Base-by-base conservation (phyloP, 1,140 invertebrate genomes). In the Caenorhabditis inopinata region DNA sequence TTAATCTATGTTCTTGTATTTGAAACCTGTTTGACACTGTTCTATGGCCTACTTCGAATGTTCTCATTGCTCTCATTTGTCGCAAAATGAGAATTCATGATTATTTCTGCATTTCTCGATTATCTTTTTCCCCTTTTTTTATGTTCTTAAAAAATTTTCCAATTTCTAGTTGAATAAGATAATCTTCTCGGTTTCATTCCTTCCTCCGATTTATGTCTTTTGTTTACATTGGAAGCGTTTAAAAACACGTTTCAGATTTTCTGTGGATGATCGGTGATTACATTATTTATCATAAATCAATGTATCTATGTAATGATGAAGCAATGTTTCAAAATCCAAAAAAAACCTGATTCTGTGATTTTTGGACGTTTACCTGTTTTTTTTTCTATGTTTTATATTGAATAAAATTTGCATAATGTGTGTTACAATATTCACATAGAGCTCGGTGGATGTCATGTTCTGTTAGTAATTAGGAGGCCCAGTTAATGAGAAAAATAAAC, bases 111-210 rank as follows among this genome's bases (percentile, higher is more conserved):
- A 68, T 68, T 68, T 68, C 58, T 68, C 58, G 25, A 68, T 42
- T 68, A 29, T 68, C 58, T 68, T n/a, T 68, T 18, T 21, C 29
- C n/a, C 25, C 58, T 1, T 38, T 3, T 32, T 58, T 32, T 58
- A 32, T 62, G 35, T 38, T 38, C 38, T 12, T 2, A 68, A 68
- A 68, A 11, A 21, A 1, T 38, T n/a, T 38, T 9, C 32, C 58
- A 18, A 68, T 68, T 68, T 68, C 58, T 68, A 68, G 58, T 38
- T 68, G 32, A 68, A 42, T 32, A 68, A 68, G 58, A 68, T 68
- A 68, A 68, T 68, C 58, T 29, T 68, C 58, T 68, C 58, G 58
- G 58, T 68, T 68, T 68, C 58, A 68, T 68, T 68, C 58, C 58
- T 38, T 21, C 38, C 58, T 42, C 58, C 16, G 58, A 68, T 68